Base-by-base conservation (phyloP, 2,113 vertebrate genomes). In the Gambusia affinis region DNA sequence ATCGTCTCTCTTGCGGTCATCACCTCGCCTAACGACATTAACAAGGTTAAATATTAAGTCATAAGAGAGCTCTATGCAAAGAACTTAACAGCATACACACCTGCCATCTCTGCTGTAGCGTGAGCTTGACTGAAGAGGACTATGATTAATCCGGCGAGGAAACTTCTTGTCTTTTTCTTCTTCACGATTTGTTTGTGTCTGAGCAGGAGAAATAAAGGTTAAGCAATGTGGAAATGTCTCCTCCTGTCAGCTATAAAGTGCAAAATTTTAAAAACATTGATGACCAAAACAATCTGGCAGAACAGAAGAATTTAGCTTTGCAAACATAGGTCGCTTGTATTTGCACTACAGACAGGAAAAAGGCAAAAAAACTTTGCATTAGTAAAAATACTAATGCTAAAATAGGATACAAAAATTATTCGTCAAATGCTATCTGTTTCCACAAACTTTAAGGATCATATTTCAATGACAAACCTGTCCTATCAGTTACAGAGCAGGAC, bases 151-250 rank as follows among this genome's bases (percentile, higher is more conserved):
- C 76, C 98, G 94, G 73, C 97, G 95, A n/a, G 97, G 95, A 89
- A 98, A 96, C 79, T 97, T 99, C 69, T 98, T 99, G 63, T 98
- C 98, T 72, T 97, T 84, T 6, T 98, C 97, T 66, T 99, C 97
- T 78, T 99, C 97, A 71, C 97, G 96, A 86, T 93, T 94, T 64
- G 95, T 79, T 96, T 97, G 72, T 57, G 69, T 1, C 96, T 97
- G 70, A 62, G 67, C 1, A 70, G 37, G 57, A 64, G 12, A 47
- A n/a, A 70, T 3, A 35, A n/a, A 71, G 4, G 11, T 39, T 10
- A 5, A 60, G 14, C 3, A 15, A 19, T 67, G 64, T 35, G 3
- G 2, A 60, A 60, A 35, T 42, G n/a, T n/a, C 8, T 37, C 35
- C 11, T 37, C 24, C 4, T 19, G 15, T 29, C 37, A 37, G 10